These are phyloP conservation scores for Melanotaenia nigrans DNA, from an alignment of 2,797 vertebrate species.

Conservation along the genomic window DNA sequence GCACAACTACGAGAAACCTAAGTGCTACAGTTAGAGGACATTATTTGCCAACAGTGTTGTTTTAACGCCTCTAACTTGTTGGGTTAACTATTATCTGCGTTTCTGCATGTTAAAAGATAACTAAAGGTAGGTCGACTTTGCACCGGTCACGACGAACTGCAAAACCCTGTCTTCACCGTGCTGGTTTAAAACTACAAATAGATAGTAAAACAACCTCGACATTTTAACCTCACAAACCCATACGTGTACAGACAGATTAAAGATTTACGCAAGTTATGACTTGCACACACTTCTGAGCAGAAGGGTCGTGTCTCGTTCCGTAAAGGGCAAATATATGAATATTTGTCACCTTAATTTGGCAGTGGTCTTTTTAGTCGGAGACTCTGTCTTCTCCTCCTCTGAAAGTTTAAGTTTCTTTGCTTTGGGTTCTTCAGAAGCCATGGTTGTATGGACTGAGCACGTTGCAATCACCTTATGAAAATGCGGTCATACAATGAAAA, in stretches of 20 bases:
- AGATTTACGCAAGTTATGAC: background rate
- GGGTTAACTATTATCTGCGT: background rate
- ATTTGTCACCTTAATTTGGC: conserved; percentile 70
- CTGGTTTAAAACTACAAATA: background rate
- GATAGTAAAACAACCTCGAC: background rate
- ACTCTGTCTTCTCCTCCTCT: conserved; percentile 47
- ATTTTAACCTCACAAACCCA: background rate
- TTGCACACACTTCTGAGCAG: background rate
- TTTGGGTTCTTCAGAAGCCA: conserved; percentile 80
- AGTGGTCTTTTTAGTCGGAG: conserved; percentile 57
- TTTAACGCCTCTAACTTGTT: background rate
- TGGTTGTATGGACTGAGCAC: conserved; percentile 43
- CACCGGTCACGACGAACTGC: background rate
- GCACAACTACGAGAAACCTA: background rate
- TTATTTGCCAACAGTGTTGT: background rate
- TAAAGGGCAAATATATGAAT: background rate
- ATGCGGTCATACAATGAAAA: background rate
- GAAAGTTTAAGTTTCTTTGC: conserved; percentile 80
- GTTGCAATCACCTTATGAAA: conserved; percentile 49
- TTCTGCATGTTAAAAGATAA: background rate
- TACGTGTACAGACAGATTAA: background rate
- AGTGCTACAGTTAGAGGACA: background rate
- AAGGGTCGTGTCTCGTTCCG: background rate
- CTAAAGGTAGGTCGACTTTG: conserved; percentile 9
- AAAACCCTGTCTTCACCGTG: background rate